Base-by-base conservation (phyloP, 1,140 invertebrate species). In the Homarus americanus region DNA sequence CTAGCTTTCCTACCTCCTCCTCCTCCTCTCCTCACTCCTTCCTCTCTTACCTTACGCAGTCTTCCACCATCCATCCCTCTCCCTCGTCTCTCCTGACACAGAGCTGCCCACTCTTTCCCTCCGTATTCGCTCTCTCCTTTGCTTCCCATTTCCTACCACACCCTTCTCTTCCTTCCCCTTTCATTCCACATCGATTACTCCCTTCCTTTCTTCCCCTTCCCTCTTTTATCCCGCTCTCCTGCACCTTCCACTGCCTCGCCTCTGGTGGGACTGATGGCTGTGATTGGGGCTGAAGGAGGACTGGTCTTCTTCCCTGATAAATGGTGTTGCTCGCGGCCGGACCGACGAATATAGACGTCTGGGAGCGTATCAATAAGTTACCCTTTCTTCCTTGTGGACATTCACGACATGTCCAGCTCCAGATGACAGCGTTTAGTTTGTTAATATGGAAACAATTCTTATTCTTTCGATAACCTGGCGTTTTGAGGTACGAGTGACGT, bases 251-350 rank as follows among this genome's bases (percentile, higher is more conserved):
- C 36, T 34, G n/a, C 66, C 63, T 83, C 32, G 32, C 32, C 72
- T 66, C 63, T 24, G 4, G 63, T n/a, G 38, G 63, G 38, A 84
- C 58, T 73, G 79, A 58, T 63, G 79, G 49, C 49, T 82, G 49
- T 82, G 79, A 82, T 82, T 63, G 79, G 49, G 36, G 79, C 32
- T 24, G 49, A 34, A 7, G 63, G 63, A 32, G n/a, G 15, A 32
- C n/a, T 7, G 63, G 63, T 28, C 63, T 4, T 69, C 63, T 32
- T 28, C 15, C 5, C 63, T 69, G 63, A 69, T 69, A 69, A 32
- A 69, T 32, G 63, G 32, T 12, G 63, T 24, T 63, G 12, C 24
- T 63, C 2, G 58, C 4, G 12, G 58, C 24, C 24, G 58, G 15
- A 63, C 24, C 58, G 4, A 63, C 58, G 0, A 20, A 24, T 15